phyloP scores from a whole-genome alignment of 2,888 invertebrate genomes.

The Oscheius sp. region DNA sequence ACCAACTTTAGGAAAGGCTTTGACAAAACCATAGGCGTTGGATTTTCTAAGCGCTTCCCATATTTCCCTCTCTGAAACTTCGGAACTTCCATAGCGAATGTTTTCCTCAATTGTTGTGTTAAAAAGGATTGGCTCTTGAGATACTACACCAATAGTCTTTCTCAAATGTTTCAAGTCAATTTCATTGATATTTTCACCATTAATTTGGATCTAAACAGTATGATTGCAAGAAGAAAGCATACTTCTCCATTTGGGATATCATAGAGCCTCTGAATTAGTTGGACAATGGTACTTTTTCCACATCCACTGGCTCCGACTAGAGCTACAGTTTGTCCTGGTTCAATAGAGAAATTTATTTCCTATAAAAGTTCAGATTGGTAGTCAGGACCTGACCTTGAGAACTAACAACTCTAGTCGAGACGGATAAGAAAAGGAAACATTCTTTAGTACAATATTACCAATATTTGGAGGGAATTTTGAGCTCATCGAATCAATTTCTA shows the following conservation, averaged over 20 bases:
- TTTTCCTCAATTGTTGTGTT: conserved; percentile 73
- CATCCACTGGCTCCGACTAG: conserved; percentile 66
- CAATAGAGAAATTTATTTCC: conserved; percentile 46
- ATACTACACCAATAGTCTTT: conserved; percentile 70
- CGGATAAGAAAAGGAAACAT: conserved; percentile 73
- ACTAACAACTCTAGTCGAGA: conserved; percentile 70
- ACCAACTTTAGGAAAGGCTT: conserved; percentile 60
- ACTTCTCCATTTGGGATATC: conserved; percentile 52
- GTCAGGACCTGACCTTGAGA: conserved; percentile 49
- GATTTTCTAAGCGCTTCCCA: conserved; percentile 65
- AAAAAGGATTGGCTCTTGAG: conserved; percentile 77
- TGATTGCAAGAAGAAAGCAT: not conserved
- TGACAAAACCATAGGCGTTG: conserved; percentile 72
- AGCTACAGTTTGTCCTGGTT: conserved; percentile 62
- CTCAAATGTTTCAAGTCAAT: conserved; percentile 73
- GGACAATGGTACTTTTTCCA: conserved; percentile 58
- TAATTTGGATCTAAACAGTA: conserved; percentile 58
- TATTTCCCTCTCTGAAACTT: conserved; percentile 44
- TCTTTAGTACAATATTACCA: conserved; percentile 72
- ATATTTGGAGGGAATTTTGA: conserved; percentile 44
- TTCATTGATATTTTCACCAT: conserved; percentile 71
- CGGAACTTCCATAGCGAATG: conserved; percentile 68
- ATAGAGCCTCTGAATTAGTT: conserved; percentile 62
- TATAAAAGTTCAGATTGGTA: not conserved
- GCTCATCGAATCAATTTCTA: conserved; percentile 35